A percentile compares a stretch with the other conserved stretches of the same genome.
Conservation (phyloP, 2,113 vertebrate species). For the Micronycteris hirsuta region DNA sequence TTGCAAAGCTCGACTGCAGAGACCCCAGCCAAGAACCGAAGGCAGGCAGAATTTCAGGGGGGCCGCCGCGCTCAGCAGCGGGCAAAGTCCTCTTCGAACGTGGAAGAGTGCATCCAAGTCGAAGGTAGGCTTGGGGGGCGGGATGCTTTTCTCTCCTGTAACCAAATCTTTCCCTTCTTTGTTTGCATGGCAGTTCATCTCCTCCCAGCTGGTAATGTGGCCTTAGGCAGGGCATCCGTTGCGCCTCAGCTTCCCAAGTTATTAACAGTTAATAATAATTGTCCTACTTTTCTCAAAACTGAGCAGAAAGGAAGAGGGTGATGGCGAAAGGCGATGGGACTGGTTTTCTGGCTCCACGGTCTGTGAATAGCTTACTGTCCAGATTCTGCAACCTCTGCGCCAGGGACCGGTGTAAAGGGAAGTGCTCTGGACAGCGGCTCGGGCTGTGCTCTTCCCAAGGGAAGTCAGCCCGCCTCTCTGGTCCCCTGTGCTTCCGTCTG, state of each 20-base stretch:
- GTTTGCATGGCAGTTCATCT: not conserved
- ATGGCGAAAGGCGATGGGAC: not conserved
- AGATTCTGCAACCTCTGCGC: not conserved
- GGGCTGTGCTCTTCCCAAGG: not conserved
- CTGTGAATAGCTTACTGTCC: not conserved
- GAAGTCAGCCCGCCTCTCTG: not conserved
- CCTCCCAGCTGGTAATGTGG: not conserved
- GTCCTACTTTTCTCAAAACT: not conserved
- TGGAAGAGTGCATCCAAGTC: not conserved
- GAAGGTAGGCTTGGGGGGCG: slow-evolving; percentile 56
- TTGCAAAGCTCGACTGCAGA: fast-evolving
- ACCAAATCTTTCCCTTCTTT: not conserved
- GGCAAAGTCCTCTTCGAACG: not conserved
- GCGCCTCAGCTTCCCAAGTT: not conserved
- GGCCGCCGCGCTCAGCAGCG: fast-evolving
- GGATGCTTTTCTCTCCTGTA: not conserved
- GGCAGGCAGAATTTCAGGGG: fast-evolving
- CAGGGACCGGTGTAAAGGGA: not conserved
- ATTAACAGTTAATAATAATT: not conserved
- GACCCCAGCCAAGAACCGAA: fast-evolving
- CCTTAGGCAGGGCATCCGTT: not conserved
- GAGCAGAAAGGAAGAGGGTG: not conserved
- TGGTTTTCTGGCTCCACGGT: not conserved
- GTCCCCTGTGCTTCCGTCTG: not conserved
- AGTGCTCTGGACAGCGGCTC: not conserved